phyloP scores from a whole-genome alignment of 2,888 invertebrate species.

The Aquatica leii region DNA sequence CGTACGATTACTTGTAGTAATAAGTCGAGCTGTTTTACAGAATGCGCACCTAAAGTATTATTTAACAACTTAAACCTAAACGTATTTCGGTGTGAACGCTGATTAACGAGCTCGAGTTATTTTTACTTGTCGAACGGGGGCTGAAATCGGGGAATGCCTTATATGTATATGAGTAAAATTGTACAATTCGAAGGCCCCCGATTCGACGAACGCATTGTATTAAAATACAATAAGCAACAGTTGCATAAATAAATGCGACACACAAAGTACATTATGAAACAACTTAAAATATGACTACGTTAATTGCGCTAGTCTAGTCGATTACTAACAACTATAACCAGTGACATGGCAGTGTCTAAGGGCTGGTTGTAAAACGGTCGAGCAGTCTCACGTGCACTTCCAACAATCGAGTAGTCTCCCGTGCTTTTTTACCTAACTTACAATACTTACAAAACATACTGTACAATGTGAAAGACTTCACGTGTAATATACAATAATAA shows the following conservation, averaged over 20 bases:
- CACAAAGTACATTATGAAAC: conserved; percentile 48
- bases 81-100: neutral
- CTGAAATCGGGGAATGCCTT: conserved; percentile 21
- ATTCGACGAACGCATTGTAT: neutral
- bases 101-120: conserved; percentile 18
- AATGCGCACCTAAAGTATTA: conserved; percentile 6
- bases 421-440: conserved; percentile 48
- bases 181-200: neutral
- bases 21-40: neutral
- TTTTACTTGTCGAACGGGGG: conserved; percentile 12
- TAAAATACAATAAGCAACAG: conserved; percentile 40
- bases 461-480: conserved; percentile 57
- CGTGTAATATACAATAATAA: conserved; percentile 43
- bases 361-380: conserved; percentile 43
- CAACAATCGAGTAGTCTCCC: conserved; percentile 39
- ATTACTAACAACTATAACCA: conserved; percentile 43
- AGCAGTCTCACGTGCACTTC: conserved; percentile 45
- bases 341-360: conserved; percentile 46
- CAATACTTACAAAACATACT: conserved; percentile 55
- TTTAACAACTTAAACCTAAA: conserved; percentile 20
- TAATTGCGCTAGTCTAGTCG: conserved; percentile 43
- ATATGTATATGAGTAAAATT: conserved; percentile 17
- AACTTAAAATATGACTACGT: conserved; percentile 41
- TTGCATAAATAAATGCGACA: conserved; percentile 52
- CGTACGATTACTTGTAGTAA: conserved; percentile 27